Evolutionary conservation across 2,113 vertebrate genomes (phyloP).

Genomic region (Larimichthys polyactis): DNA sequence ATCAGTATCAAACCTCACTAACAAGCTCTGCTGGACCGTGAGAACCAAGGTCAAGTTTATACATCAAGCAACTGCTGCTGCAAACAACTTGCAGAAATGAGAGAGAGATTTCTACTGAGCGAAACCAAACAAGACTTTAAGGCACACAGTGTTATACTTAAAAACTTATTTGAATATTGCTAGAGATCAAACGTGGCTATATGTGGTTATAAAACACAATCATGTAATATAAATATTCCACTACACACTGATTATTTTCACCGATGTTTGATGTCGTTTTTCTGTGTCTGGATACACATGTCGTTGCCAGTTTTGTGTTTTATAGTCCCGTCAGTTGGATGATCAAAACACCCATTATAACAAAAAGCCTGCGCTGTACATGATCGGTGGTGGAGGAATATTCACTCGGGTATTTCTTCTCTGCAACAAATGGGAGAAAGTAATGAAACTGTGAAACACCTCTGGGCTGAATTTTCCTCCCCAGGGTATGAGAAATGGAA

Average conservation of each 20-base stretch:
- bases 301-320: neutral
- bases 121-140: too few species aligned
- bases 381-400: neutral
- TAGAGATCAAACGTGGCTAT: too few species aligned
- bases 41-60: too few species aligned
- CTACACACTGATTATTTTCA: neutral
- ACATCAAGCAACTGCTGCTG: too few species aligned
- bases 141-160: too few species aligned
- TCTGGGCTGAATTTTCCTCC: neutral
- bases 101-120: too few species aligned
- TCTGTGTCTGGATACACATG: neutral
- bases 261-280: neutral
- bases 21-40: too few species aligned
- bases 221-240: too few species aligned
- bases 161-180: too few species aligned
- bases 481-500: neutral
- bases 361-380: neutral
- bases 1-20: too few species aligned
- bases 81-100: too few species aligned
- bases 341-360: neutral
- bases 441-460: neutral
- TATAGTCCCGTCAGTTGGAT: neutral
- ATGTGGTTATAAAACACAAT: too few species aligned
- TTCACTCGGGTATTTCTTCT: neutral
- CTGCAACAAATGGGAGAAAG: neutral